Conservation (phyloP, 2,888 invertebrate species). For the Mellilla xanthometata region DNA sequence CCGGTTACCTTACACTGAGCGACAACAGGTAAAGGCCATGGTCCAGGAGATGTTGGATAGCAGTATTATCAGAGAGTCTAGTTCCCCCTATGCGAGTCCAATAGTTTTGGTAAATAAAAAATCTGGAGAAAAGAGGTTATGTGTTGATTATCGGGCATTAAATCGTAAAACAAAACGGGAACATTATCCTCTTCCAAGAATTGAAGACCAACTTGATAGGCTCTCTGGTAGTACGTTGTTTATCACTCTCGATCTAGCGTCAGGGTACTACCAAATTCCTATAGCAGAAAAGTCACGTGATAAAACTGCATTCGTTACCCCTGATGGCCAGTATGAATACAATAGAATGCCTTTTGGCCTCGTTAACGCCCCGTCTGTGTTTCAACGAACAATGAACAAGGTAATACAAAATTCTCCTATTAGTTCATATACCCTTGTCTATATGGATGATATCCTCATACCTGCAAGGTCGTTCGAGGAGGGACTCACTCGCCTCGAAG, state of each 20-base stretch:
- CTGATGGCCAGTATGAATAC: constrained; percentile 33
- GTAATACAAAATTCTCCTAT: background rate
- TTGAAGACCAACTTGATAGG: constrained; percentile 32
- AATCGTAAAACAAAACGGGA: constrained; percentile 29
- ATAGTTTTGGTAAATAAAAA: constrained; percentile 34
- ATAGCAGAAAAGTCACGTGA: constrained; percentile 28
- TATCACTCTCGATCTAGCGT: constrained; percentile 27
- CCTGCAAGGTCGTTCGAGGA: background rate
- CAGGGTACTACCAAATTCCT: constrained; percentile 37
- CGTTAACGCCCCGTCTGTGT: background rate
- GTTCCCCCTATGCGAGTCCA: constrained; percentile 32
- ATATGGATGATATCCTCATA: background rate
- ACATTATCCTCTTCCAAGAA: constrained; percentile 28
- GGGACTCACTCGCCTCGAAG: background rate
- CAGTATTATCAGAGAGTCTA: constrained; percentile 27
- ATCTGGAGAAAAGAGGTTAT: constrained; percentile 29
- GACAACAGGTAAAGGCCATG: constrained; percentile 22
- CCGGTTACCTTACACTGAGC: constrained; percentile 16
- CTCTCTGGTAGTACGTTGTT: constrained; percentile 28
- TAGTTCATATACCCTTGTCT: background rate
- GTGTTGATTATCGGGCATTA: constrained; percentile 31
- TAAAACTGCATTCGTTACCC: constrained; percentile 36
- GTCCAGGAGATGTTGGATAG: constrained; percentile 30
- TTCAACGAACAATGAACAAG: background rate
- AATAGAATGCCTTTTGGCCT: constrained; percentile 24